These are phyloP conservation scores for Pseudococcus viburni DNA, from an alignment of 2,888 invertebrate species.

Conservation along the genomic window DNA sequence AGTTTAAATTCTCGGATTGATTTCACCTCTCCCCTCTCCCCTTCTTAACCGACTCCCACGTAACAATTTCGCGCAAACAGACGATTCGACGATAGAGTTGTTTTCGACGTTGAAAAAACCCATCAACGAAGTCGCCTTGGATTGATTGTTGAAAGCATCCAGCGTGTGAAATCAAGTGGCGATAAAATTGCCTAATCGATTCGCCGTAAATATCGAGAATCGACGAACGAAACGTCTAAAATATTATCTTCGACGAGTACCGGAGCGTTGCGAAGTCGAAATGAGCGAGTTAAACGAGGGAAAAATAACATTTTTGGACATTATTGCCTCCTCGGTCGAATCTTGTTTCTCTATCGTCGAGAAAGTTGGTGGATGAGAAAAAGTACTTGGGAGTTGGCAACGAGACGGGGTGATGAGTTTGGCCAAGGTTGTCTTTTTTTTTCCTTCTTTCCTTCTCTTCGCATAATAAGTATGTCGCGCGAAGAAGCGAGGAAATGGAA, in stretches of 20 bases:
- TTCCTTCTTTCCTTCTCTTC: neutral
- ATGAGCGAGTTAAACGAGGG: neutral
- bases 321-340: neutral
- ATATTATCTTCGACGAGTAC: no score
- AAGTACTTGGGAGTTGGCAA: neutral
- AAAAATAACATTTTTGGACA: neutral
- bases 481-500: slow-evolving; percentile 13
- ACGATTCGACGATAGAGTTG: neutral
- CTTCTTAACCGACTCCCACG: no score
- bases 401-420: neutral
- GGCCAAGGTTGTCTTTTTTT: neutral
- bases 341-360: neutral
- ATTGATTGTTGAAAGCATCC: neutral
- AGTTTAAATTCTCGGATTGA: no score
- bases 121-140: neutral
- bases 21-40: no score
- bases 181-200: slow-evolving; percentile 42
- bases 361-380: neutral
- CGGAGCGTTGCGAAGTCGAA: neutral
- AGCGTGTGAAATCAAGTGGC: slow-evolving; percentile 23
- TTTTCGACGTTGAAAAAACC: neutral
- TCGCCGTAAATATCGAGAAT: neutral
- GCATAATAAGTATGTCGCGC: slow-evolving; percentile 13
- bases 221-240: no score
- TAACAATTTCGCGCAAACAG: neutral